A percentile compares a stretch with the other conserved stretches of the same genome.
These are phyloP conservation scores for Cyprinodon tularosa DNA, from an alignment of 2,113 vertebrate species.

Conservation along the genomic window DNA sequence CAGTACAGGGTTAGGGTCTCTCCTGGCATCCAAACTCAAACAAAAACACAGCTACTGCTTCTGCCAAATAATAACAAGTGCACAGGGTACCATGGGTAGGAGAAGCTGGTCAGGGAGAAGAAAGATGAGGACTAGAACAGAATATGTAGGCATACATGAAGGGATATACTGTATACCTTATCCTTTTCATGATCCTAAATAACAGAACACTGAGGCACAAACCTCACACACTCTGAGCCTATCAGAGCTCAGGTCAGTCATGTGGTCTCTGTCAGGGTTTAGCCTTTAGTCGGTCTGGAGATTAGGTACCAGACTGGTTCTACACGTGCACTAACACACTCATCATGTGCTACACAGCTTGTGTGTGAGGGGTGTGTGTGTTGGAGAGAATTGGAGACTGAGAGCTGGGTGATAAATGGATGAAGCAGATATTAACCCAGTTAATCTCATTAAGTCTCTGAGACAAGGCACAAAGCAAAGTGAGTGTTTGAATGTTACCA, in stretches of 20 bases:
- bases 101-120: slow-evolving; percentile 5
- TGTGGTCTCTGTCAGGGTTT: slow-evolving; percentile 51
- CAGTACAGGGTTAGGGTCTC: slow-evolving; percentile 23
- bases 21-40: not conserved
- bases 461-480: slow-evolving; percentile 2
- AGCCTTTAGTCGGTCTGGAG: slow-evolving; percentile 32
- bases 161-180: slow-evolving; percentile 1
- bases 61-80: not conserved
- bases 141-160: not conserved
- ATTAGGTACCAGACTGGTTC: slow-evolving; percentile 40
- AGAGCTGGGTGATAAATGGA: not conserved
- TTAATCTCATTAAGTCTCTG: slow-evolving; percentile 24
- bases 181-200: not conserved
- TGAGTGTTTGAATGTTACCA: not conserved
- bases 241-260: slow-evolving; percentile 21
- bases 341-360: not conserved
- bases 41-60: not conserved
- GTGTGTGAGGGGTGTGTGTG: not conserved
- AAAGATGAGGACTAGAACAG: not conserved
- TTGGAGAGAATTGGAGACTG: not conserved
- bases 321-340: not conserved
- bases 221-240: not conserved
- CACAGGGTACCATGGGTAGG: not conserved
- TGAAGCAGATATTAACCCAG: slow-evolving; percentile 26
- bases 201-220: slow-evolving; percentile 3